phyloP scores from a whole-genome alignment of 2,113 vertebrate species.

The Coptodon rendalli region DNA sequence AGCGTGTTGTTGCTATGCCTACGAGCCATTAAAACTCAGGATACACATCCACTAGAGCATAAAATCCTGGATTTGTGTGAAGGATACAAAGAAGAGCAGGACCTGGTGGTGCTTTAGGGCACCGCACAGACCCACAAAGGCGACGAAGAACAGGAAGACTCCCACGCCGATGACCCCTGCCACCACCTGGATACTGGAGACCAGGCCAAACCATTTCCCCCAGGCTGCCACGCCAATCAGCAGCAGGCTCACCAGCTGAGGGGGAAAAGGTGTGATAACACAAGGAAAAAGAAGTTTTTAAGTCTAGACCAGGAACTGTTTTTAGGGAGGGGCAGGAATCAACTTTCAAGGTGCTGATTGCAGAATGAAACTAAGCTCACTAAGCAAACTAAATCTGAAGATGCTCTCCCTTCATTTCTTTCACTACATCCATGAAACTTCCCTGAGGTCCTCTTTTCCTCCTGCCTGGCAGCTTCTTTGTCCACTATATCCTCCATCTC shows the following conservation, averaged over 20 bases:
- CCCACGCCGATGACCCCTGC: conserved; percentile 88
- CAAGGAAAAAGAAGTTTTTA: not conserved
- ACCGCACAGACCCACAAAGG: conserved; percentile 87
- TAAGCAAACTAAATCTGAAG: rapidly evolving
- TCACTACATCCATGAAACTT: not conserved
- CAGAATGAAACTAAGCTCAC: not conserved
- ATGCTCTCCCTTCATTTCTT: not conserved
- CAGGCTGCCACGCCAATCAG: conserved; percentile 92
- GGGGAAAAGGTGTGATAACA: rapidly evolving
- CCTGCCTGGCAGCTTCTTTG: not conserved
- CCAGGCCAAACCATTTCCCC: conserved; percentile 93
- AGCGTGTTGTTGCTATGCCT: rapidly evolving
- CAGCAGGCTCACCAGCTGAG: conserved; percentile 90
- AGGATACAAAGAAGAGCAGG: conserved; percentile 99
- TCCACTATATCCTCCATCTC: not conserved
- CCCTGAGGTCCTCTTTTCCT: not conserved
- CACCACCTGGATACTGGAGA: conserved; percentile 94
- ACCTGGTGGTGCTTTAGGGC: conserved; percentile 95
- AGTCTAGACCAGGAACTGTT: not conserved
- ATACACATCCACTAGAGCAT: not conserved
- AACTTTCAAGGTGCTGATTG: not conserved
- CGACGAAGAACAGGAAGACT: conserved; percentile 90
- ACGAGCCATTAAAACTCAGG: not conserved
- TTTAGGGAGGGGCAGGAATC: not conserved
- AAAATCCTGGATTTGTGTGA: conserved; percentile 10